Conservation (phyloP, 2,888 invertebrate genomes). For the Gari tellinella region DNA sequence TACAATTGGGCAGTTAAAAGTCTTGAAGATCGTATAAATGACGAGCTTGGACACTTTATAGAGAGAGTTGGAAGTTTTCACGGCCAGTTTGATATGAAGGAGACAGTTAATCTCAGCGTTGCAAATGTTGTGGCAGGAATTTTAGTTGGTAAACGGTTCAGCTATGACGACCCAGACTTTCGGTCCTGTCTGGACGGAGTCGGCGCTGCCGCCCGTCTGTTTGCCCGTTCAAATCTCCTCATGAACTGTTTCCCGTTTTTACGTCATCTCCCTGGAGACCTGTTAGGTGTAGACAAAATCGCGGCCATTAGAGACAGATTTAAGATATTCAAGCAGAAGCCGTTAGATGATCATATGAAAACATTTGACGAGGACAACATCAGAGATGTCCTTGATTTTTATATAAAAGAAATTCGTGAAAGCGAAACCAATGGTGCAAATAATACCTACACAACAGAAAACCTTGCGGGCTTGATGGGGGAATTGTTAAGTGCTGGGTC, state of each 20-base stretch:
- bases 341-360: slow-evolving; percentile 21
- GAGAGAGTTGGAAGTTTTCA: slow-evolving; percentile 10
- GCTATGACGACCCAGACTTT: slow-evolving; percentile 46
- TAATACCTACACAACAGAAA: slow-evolving; percentile 24
- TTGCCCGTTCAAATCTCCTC: slow-evolving; percentile 33
- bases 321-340: slow-evolving; percentile 31
- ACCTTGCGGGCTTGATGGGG: slow-evolving; percentile 50
- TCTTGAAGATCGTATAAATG: slow-evolving; percentile 55
- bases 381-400: slow-evolving; percentile 41
- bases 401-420: slow-evolving; percentile 27
- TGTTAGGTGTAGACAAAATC: slow-evolving; percentile 38
- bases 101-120: slow-evolving; percentile 40
- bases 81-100: slow-evolving; percentile 36
- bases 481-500: slow-evolving; percentile 58
- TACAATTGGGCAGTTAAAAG: slow-evolving; percentile 39
- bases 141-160: slow-evolving; percentile 50
- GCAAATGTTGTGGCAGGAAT: slow-evolving; percentile 53
- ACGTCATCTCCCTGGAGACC: slow-evolving; percentile 35
- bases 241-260: slow-evolving; percentile 49
- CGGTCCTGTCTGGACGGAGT: slow-evolving; percentile 41
- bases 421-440: slow-evolving; percentile 13
- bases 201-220: slow-evolving; percentile 37
- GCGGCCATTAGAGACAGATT: slow-evolving; percentile 39
- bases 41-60: slow-evolving; percentile 42
- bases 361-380: slow-evolving; percentile 26